Base-by-base conservation (phyloP, 2,113 vertebrate species). In the Leptobrachium leishanense region DNA sequence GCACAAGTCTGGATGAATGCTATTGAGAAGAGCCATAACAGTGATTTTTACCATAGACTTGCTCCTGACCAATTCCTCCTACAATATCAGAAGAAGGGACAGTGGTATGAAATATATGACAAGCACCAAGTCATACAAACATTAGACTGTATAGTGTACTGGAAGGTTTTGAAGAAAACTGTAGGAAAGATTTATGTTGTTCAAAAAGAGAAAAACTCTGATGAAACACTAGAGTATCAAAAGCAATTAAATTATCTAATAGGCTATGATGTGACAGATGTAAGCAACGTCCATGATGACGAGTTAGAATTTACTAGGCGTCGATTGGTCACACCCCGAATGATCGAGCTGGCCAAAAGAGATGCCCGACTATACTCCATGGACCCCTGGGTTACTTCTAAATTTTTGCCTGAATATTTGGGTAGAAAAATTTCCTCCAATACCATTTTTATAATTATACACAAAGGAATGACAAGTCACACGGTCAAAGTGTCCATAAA, bases 61-160 rank as follows among this genome's bases (percentile, higher is more conserved):
- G 92, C 92, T 2, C 96, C 97, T 0, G 97, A 99, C 82, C 94
- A 96, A 13, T 98, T 97, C 88, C 92, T 95, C 74, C 91, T 99
- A 70, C 95, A 96, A 59, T 99, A 99, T 87, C 95, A 98, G 87
- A 99, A 99, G 86, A 98, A 98, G 82, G 97, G 96, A 3, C 96
- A 94, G 0, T 92, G 95, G 93, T 99, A 96, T 67, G 98, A 99
- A 91, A 99, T 99, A 85, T 99, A 99, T 2, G 98, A 99, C 85
- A 95, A 94, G 82, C 93, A 98, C 87, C 98, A 99, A 82, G 92
- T 99, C 39, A 95, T 99, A 83, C 98, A 99, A 89, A 99, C 98
- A 0, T 83, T 99, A 54, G 98, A 99, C 87, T 99, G 98, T 85
- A 95, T 98, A 79, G 86, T 90, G 15, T 96, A 99, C 89, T 99